Percentiles rank a stretch among this genome's conserved stretches.
These are phyloP conservation scores for Gephyroberyx darwinii DNA, from an alignment of 2,797 vertebrate species.

Conservation along the genomic window DNA sequence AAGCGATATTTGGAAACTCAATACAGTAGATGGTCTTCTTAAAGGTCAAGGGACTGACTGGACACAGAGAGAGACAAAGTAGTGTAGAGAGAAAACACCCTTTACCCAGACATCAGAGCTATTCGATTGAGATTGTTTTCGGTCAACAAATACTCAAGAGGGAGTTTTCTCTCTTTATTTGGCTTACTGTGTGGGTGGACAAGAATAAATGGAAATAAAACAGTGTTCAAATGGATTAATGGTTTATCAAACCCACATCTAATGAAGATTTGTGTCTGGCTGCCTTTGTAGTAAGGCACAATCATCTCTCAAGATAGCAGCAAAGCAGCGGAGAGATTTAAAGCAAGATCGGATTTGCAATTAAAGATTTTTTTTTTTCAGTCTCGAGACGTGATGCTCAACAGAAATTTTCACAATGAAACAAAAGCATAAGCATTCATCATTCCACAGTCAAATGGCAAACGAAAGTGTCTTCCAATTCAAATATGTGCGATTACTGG, in stretches of 20 bases:
- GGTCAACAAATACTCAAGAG: slow-evolving; percentile 56
- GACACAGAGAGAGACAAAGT: slow-evolving; percentile 47
- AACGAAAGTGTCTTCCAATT: slow-evolving; percentile 25
- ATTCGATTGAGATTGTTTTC: slow-evolving; percentile 56
- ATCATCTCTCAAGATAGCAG: slow-evolving; percentile 76
- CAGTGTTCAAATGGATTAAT: slow-evolving; percentile 76
- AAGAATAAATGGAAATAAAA: slow-evolving; percentile 74
- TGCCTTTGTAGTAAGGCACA: slow-evolving; percentile 69
- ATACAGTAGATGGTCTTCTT: slow-evolving; percentile 59
- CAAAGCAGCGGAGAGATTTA: slow-evolving; percentile 57
- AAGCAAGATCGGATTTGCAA: slow-evolving; percentile 68
- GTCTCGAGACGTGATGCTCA: slow-evolving; percentile 22
- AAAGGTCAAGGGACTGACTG: slow-evolving; percentile 67
- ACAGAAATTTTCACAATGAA: slow-evolving; percentile 39
- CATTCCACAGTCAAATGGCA: slow-evolving; percentile 40
- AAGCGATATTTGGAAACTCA: slow-evolving; percentile 70
- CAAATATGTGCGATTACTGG: slow-evolving; percentile 15
- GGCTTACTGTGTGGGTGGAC: slow-evolving; percentile 62
- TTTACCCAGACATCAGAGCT: slow-evolving; percentile 50
- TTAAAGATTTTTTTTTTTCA: slow-evolving; percentile 59
- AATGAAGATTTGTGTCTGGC: slow-evolving; percentile 79
- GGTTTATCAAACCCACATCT: slow-evolving; percentile 77
- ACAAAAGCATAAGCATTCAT: slow-evolving; percentile 56
- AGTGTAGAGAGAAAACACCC: slow-evolving; percentile 32
- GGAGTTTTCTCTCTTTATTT: slow-evolving; percentile 62